These are phyloP conservation scores for Cranoglanis bouderius DNA, from an alignment of 2,113 vertebrate genomes.

Conservation along the genomic window DNA sequence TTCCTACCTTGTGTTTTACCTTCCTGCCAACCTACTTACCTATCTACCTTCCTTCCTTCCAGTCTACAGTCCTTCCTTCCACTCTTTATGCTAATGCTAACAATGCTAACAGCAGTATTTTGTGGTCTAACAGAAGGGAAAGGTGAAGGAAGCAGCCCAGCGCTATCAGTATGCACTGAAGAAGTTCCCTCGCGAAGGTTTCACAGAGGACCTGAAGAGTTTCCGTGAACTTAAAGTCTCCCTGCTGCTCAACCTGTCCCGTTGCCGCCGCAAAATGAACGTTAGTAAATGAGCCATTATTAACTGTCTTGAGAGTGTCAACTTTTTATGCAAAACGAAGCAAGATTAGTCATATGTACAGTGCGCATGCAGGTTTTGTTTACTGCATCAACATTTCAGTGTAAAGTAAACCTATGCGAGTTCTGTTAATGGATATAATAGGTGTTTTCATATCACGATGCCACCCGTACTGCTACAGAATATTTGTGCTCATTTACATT, in stretches of 20 bases:
- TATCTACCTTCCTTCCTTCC: neutral
- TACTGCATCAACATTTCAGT: neutral
- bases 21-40: neutral
- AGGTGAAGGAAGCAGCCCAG: conserved; percentile 92
- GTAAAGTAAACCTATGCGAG: neutral
- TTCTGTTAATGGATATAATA: neutral
- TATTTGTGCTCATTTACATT: neutral
- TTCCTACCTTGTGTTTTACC: neutral
- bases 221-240: conserved; percentile 95
- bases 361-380: neutral
- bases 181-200: conserved; percentile 94
- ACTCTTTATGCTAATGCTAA: neutral
- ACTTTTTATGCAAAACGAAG: neutral
- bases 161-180: conserved; percentile 96
- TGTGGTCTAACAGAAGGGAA: conserved; percentile 82
- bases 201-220: conserved; percentile 92
- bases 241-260: conserved; percentile 94
- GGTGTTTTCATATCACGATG: neutral
- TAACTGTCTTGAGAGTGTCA: neutral
- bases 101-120: neutral
- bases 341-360: neutral
- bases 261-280: conserved; percentile 96
- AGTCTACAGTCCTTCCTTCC: neutral
- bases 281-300: conserved; percentile 74
- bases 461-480: neutral